These are phyloP conservation scores for Caerostris darwini DNA, from an alignment of 1,140 invertebrate genomes.

Conservation along the genomic window DNA sequence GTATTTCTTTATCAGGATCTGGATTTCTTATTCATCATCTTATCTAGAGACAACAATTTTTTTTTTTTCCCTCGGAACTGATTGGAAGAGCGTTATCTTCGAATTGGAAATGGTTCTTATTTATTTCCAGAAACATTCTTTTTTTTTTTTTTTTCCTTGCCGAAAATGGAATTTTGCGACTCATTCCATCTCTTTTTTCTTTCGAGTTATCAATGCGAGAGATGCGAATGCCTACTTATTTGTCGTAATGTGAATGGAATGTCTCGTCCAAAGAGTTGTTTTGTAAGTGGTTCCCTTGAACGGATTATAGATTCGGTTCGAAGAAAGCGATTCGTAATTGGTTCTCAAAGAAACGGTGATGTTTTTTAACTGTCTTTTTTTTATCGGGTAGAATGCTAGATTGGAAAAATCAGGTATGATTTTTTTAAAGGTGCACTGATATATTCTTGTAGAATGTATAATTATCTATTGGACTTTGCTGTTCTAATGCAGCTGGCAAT, in stretches of 20 bases:
- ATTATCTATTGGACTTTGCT: no score
- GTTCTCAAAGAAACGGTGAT: no score
- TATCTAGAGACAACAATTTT: slow-evolving; percentile 31
- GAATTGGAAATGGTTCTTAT: slow-evolving; percentile 25
- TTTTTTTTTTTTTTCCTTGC: not conserved
- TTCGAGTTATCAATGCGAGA: not conserved
- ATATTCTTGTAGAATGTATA: no score
- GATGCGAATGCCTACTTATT: no score
- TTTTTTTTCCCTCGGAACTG: not conserved
- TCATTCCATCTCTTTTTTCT: not conserved
- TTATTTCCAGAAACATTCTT: not conserved
- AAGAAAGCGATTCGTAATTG: no score
- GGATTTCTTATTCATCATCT: slow-evolving; percentile 38
- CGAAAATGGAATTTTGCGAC: not conserved
- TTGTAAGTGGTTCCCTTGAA: no score
- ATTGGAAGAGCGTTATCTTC: not conserved
- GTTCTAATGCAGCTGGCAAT: no score
- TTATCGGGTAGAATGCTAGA: no score
- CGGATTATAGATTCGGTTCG: no score
- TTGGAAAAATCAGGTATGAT: no score
- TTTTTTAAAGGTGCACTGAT: no score
- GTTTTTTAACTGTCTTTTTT: no score
- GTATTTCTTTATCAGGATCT: not conserved
- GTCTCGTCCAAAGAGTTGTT: not conserved
- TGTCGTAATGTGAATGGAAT: not conserved